phyloP scores from a whole-genome alignment of 2,888 invertebrate genomes.

The Ichneumon xanthorius region DNA sequence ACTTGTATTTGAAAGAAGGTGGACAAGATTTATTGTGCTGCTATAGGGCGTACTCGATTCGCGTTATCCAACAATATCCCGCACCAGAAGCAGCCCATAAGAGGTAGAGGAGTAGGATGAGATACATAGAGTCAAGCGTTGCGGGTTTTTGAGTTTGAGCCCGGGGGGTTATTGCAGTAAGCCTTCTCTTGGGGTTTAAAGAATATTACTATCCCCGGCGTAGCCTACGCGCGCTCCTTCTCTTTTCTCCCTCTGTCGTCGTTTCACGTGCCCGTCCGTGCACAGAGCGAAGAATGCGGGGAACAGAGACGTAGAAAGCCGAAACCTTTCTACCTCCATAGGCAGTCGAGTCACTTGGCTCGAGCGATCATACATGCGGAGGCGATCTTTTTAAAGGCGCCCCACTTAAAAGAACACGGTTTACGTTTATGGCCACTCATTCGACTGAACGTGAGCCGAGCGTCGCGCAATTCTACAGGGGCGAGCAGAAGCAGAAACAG shows the following conservation, averaged over 20 bases:
- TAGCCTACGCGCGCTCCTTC: slow-evolving; percentile 74
- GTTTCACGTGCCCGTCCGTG: slow-evolving; percentile 50
- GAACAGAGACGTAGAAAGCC: slow-evolving; percentile 51
- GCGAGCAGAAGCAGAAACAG: slow-evolving; percentile 42
- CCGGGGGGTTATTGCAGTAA: slow-evolving; percentile 84
- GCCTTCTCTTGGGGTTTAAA: slow-evolving; percentile 84
- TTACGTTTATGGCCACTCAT: slow-evolving; percentile 84
- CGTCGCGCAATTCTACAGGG: slow-evolving; percentile 73
- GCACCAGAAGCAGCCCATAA: slow-evolving; percentile 63
- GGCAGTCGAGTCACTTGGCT: slow-evolving; percentile 64
- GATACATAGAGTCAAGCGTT: slow-evolving; percentile 72
- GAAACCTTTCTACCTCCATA: slow-evolving; percentile 65
- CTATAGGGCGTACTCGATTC: slow-evolving; percentile 55
- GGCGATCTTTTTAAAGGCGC: slow-evolving; percentile 84
- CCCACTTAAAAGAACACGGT: slow-evolving; percentile 85
- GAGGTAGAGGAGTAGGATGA: slow-evolving; percentile 60
- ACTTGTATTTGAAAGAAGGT: slow-evolving; percentile 66
- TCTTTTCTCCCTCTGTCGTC: slow-evolving; percentile 68
- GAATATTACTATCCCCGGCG: slow-evolving; percentile 82
- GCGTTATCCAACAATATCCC: slow-evolving; percentile 54
- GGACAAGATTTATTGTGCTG: slow-evolving; percentile 68
- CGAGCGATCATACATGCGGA: slow-evolving; percentile 81
- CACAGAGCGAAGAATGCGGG: slow-evolving; percentile 44
- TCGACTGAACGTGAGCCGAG: slow-evolving; percentile 78
- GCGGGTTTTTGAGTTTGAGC: slow-evolving; percentile 81